These are phyloP conservation scores for Pseudoips prasinana DNA, from an alignment of 2,888 invertebrate genomes.

Conservation along the genomic window DNA sequence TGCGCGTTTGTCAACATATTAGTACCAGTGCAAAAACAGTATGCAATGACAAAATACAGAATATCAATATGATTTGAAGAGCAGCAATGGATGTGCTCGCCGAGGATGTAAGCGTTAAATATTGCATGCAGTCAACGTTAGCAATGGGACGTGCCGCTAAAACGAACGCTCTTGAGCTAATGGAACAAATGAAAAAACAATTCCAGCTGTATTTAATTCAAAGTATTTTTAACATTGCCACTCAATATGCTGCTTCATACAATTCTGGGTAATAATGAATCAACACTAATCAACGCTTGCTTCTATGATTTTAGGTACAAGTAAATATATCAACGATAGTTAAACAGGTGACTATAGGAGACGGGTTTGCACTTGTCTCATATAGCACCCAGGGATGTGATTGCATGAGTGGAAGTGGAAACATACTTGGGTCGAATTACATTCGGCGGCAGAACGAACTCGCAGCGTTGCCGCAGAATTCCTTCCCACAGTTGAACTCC, in stretches of 20 bases:
- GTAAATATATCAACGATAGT: no score
- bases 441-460: constrained; percentile 87
- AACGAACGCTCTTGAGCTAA: constrained; percentile 66
- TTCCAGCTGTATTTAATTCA: constrained; percentile 54
- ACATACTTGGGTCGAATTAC: constrained; percentile 90
- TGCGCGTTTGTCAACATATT: constrained; percentile 60
- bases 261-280: constrained; percentile 32
- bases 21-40: constrained; percentile 56
- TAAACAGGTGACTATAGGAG: constrained; percentile 23
- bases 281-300: constrained; percentile 39
- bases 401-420: constrained; percentile 13
- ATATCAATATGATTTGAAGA: constrained; percentile 57
- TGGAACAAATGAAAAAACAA: constrained; percentile 60
- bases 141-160: constrained; percentile 76
- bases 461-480: constrained; percentile 96
- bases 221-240: constrained; percentile 35
- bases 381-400: constrained; percentile 10
- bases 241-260: constrained; percentile 33
- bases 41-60: constrained; percentile 59
- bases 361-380: constrained; percentile 14
- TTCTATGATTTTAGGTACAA: constrained; percentile 18
- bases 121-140: constrained; percentile 81
- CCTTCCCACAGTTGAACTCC: constrained; percentile 99
- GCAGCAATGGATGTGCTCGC: constrained; percentile 64
- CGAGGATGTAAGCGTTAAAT: constrained; percentile 74